Conservation (phyloP, 2,113 vertebrate genomes). For the Rynchops niger region DNA sequence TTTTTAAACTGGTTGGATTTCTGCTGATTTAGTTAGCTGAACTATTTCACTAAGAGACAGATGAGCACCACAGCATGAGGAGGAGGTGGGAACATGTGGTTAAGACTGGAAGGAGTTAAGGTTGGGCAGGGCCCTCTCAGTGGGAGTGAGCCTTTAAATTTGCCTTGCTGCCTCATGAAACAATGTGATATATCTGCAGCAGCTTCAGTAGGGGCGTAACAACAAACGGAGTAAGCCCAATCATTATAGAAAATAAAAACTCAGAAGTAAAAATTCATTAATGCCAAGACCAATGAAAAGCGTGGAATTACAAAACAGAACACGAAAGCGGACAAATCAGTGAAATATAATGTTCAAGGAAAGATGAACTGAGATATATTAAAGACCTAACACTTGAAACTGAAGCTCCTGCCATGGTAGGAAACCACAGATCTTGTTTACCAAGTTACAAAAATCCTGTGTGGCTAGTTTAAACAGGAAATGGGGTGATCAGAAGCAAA, state of each 20-base stretch:
- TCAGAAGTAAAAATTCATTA: neutral
- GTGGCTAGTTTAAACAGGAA: constrained; percentile 51
- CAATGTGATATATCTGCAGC: neutral
- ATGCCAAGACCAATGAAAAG: neutral
- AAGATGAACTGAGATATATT: neutral
- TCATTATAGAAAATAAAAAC: neutral
- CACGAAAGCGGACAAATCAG: neutral
- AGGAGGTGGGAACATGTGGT: neutral
- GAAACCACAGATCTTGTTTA: constrained; percentile 56
- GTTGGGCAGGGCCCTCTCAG: neutral
- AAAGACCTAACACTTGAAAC: neutral
- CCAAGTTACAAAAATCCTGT: neutral
- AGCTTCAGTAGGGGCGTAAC: neutral
- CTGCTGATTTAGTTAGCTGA: constrained; percentile 9
- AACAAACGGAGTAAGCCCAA: neutral
- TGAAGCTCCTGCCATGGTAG: neutral
- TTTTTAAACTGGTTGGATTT: neutral
- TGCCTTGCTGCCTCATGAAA: neutral
- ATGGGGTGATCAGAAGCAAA: constrained; percentile 32
- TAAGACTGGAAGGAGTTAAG: neutral
- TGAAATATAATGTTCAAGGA: neutral
- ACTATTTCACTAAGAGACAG: neutral
- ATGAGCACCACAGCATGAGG: neutral
- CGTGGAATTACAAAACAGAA: neutral
- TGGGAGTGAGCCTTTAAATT: neutral